These are phyloP conservation scores for Merodon equestris DNA, from an alignment of 2,888 invertebrate genomes.

Conservation along the genomic window DNA sequence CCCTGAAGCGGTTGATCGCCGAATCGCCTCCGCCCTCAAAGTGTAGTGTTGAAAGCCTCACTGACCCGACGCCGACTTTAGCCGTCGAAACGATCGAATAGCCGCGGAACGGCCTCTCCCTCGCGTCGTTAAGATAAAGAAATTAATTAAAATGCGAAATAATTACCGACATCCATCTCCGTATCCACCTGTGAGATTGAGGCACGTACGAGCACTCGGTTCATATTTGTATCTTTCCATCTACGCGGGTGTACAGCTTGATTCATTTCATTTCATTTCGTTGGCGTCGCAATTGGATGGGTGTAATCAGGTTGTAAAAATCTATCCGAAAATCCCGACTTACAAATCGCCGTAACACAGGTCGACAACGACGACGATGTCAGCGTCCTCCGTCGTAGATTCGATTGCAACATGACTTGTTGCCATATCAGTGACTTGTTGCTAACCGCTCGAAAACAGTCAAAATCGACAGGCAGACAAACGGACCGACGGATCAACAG, in stretches of 20 bases:
- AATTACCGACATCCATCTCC: conserved; percentile 64
- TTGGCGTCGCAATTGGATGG: too few relatives aligned
- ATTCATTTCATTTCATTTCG: too few relatives aligned
- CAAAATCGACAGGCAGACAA: conserved; percentile 57
- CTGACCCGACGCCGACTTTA: conserved; percentile 34
- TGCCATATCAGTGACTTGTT: conserved; percentile 26
- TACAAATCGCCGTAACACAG: conserved; percentile 51
- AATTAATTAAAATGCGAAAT: conserved; percentile 68
- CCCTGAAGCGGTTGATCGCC: conserved; percentile 54
- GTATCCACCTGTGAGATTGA: conserved; percentile 3
- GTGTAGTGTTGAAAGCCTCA: conserved; percentile 43
- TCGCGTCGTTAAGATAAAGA: conserved; percentile 45
- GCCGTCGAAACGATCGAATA: too few relatives aligned
- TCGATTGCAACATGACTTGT: conserved; percentile 59
- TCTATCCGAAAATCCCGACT: conserved; percentile 54
- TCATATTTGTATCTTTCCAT: conserved; percentile 20
- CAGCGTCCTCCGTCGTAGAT: conserved; percentile 27
- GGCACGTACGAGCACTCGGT: conserved; percentile 33
- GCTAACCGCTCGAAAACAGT: conserved; percentile 70
- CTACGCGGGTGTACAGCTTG: conserved; percentile 19
- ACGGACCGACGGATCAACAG: conserved; percentile 54
- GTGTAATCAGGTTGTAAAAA: conserved; percentile 42
- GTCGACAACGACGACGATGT: conserved; percentile 12
- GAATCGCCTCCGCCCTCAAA: conserved; percentile 44
- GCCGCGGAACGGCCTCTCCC: conserved; percentile 17